Evolutionary conservation across 2,797 vertebrate genomes (phyloP), one percentile per base, ranked within the genome.

Genomic region (Antrozous pallidus): DNA sequence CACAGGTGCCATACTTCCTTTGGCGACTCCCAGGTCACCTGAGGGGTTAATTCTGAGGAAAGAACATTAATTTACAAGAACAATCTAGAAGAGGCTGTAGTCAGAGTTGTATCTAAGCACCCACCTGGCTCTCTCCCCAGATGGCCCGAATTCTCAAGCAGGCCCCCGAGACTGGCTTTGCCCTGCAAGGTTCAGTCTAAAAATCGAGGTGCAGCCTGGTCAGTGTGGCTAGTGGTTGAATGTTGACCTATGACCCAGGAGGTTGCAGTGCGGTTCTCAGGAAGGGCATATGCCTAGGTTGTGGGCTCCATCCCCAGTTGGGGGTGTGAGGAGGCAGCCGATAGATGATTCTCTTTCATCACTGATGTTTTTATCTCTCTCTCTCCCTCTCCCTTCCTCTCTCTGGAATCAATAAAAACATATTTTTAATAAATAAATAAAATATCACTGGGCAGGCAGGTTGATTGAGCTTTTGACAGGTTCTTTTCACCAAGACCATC

Each of bases 391-490:
- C 58, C 58, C 58, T 61, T 61, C 12, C 58, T 61, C 58, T 58
- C 56, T 61, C 58, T 31, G 58, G 14, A 61, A 31, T 28, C 58
- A 61, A 61, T 61, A 61, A 31, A 61, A 61, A 61, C 58, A 14
- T 61, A 14, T 61, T 31, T 61, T 31, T 6, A 13, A 61, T 18
- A 61, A 61, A 61, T 61, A 61, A 61, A 14, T 61, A 61, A 61
- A 28, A 16, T 38, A 8, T 6, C 9, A 6, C 80, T 14, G 20
- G 54, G 20, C 4, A 0, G 24, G 26, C 70, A 40, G 31, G 36
- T 13, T 16, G 67, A 51, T 7, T 38, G 95, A 90, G 93, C 85
- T 80, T 70, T 71, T 65, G 80, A 97, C 67, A 58, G 71, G 24
- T 45, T 42, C 67, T 94, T 91, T 73, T 80, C 89, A 47, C 83